A percentile compares a stretch with the other conserved stretches of the same genome.
These are phyloP conservation scores for Phasia obesa DNA, from an alignment of 2,888 invertebrate genomes.

Conservation along the genomic window DNA sequence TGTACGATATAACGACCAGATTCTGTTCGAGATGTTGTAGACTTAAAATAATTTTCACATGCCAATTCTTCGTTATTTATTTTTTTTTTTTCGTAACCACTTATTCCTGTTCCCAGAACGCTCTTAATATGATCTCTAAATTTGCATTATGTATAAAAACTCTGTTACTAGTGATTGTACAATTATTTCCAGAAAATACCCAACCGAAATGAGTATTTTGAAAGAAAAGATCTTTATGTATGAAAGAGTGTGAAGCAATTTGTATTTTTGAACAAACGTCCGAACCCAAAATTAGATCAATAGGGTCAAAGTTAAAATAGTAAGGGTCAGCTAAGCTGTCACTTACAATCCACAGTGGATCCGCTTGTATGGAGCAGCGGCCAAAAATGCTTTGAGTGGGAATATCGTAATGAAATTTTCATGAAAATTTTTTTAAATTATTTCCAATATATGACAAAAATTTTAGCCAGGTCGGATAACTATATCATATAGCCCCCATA, in stretches of 20 bases:
- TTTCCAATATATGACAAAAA: too few relatives aligned
- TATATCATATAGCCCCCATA: too few relatives aligned
- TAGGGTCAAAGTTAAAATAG: too few relatives aligned
- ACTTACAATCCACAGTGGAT: too few relatives aligned
- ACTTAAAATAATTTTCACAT: neutral
- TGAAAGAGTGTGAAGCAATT: slow-evolving; percentile 20
- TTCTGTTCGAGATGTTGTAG: slow-evolving; percentile 12
- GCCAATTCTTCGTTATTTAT: neutral
- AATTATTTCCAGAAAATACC: slow-evolving; percentile 44
- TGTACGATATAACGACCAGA: slow-evolving; percentile 4
- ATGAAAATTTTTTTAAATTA: too few relatives aligned
- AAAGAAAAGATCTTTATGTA: slow-evolving; percentile 46
- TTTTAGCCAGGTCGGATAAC: too few relatives aligned
- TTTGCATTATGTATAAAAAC: neutral
- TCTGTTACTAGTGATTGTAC: neutral
- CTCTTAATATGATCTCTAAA: neutral
- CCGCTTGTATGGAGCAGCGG: too few relatives aligned
- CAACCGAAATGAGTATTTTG: slow-evolving; percentile 57
- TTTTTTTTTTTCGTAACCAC: neutral
- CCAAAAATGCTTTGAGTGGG: too few relatives aligned
- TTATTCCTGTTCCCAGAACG: neutral
- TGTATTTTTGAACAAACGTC: slow-evolving; percentile 31
- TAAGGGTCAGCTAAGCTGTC: too few relatives aligned
- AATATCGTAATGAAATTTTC: too few relatives aligned
- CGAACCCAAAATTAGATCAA: slow-evolving; percentile 12